Evolutionary conservation across 2,888 invertebrate species (phyloP), one percentile per base, ranked within the genome.

Genomic region (Choristoneura rosaceana): DNA sequence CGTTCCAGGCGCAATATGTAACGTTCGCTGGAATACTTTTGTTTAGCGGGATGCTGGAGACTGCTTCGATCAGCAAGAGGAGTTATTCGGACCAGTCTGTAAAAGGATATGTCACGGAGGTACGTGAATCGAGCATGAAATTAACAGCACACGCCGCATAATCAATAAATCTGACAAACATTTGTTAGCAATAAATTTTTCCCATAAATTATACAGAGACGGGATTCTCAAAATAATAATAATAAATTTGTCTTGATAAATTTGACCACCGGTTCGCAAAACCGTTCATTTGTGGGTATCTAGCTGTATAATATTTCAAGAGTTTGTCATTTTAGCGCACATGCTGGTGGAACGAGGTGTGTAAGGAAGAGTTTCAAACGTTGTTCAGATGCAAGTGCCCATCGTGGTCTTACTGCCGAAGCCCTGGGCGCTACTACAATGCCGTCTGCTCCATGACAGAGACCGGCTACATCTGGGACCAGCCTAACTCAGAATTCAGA

Each of bases 321-420:
- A 33, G 15, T 38, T 38, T 64, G 15, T 50, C 50, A 12, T 92
- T 94, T 65, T 87, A 98, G 98, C 96, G 98, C 86, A 98, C 97
- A 66, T 98, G 98, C 89, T 98, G 98, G 97, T 98, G 98, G 97
- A 98, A 98, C 88, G 98, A 98, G 94, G 96, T 98, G 17, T 98
- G 98, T 93, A 98, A 98, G 86, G 98, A 98, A 86, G 98, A 98
- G 89, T 98, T 98, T 85, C 97, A 98, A 90, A 96, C 95, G 78
- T 95, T 97, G 79, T 98, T 98, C 89, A 95, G 97, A 74, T 98
- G 98, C 91, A 97, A 97, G 84, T 98, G 98, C 82, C 98, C 98
- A 0, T 95, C 96, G 75, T 98, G 97, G 96, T 98, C 97, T 0
- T 98, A 96, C 87, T 98, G 98, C 91, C 95, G 98, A 79, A 97